phyloP scores from a whole-genome alignment of 2,797 vertebrate species.

The Spheniscus humboldti region DNA sequence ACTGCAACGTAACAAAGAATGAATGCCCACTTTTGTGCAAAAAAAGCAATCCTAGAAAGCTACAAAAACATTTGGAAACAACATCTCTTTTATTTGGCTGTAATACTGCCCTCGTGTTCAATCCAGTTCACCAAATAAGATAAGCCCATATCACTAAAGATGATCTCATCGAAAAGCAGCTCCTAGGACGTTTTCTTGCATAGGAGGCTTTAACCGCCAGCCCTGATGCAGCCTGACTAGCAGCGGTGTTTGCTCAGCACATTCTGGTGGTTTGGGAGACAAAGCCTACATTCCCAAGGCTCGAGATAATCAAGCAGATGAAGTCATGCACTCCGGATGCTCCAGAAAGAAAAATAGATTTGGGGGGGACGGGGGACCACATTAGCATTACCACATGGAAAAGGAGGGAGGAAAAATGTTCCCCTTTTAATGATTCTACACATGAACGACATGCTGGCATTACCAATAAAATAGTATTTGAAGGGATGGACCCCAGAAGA shows the following conservation, averaged over 20 bases:
- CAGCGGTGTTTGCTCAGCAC: not conserved
- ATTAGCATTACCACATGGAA: not conserved
- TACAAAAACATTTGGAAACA: not conserved
- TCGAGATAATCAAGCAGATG: slow-evolving; percentile 28
- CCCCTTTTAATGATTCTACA: not conserved
- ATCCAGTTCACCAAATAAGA: not conserved
- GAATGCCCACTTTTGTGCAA: not conserved
- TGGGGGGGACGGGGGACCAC: not conserved
- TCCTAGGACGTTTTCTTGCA: not conserved
- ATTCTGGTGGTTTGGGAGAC: slow-evolving; percentile 13
- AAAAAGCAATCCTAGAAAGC: not conserved
- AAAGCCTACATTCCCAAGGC: slow-evolving; percentile 30
- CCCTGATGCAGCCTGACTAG: not conserved
- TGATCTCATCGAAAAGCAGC: not conserved
- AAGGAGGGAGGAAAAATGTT: not conserved
- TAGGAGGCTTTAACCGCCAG: not conserved
- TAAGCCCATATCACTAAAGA: not conserved
- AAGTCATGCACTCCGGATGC: slow-evolving; percentile 19
- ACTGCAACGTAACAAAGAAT: not conserved
- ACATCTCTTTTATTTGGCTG: slow-evolving; percentile 20
- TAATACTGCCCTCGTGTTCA: not conserved
- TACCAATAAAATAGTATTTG: not conserved
- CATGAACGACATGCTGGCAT: not conserved
- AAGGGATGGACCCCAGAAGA: not conserved
- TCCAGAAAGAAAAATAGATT: not conserved